phyloP scores from a whole-genome alignment of 2,113 vertebrate genomes.

The Pituophis catenifer region DNA sequence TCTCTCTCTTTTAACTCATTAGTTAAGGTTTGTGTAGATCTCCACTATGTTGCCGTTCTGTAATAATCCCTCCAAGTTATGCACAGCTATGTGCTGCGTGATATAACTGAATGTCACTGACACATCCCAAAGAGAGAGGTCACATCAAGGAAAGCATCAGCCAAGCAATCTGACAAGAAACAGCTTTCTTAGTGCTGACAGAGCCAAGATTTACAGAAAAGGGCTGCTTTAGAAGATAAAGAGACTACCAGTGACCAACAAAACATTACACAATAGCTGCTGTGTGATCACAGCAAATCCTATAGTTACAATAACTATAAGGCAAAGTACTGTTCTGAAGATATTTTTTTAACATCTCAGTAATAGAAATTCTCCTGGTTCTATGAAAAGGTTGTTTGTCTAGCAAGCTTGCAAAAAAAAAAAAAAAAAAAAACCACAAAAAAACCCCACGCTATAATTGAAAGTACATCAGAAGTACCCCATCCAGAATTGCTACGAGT shows the following conservation, averaged over 20 bases:
- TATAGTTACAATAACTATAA: not conserved
- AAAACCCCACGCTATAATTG: not conserved
- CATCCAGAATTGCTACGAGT: not conserved
- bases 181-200: slow-evolving; percentile 51
- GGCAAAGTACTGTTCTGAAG: not conserved
- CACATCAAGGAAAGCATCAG: slow-evolving; percentile 53
- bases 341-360: not conserved
- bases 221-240: slow-evolving; percentile 37
- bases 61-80: slow-evolving; percentile 45
- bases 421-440: too few species aligned
- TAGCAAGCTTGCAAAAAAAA: not conserved
- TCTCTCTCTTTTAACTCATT: slow-evolving; percentile 49
- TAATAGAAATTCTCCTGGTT: not conserved
- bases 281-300: slow-evolving; percentile 33
- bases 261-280: slow-evolving; percentile 43
- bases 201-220: slow-evolving; percentile 44
- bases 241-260: slow-evolving; percentile 16
- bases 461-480: not conserved
- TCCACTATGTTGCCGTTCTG: slow-evolving; percentile 24
- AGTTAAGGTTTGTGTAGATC: slow-evolving; percentile 44
- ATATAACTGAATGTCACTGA: slow-evolving; percentile 60
- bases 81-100: slow-evolving; percentile 35
- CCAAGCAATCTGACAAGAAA: slow-evolving; percentile 64
- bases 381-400: not conserved
- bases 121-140: slow-evolving; percentile 57